Percentiles rank a stretch among this genome's conserved stretches.
Evolutionary conservation across 2,797 vertebrate species (phyloP).

Genomic region (Thripadectes ignobilis): DNA sequence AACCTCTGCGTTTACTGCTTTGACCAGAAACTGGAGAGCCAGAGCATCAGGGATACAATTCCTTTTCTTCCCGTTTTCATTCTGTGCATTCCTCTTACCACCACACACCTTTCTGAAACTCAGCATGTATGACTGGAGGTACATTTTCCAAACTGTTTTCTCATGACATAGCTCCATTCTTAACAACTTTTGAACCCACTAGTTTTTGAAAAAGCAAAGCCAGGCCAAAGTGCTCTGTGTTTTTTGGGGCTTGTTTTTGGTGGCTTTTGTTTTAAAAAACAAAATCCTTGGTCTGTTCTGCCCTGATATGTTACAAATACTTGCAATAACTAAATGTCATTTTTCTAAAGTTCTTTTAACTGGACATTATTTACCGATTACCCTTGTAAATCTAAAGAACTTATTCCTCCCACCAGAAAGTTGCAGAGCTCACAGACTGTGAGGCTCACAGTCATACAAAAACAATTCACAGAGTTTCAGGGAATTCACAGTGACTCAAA

Average conservation of each 20-base stretch:
- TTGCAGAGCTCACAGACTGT: neutral
- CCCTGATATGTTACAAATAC: neutral
- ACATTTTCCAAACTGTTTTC: neutral
- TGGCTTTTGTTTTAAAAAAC: neutral
- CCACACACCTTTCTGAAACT: neutral
- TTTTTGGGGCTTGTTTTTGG: neutral
- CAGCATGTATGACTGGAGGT: neutral
- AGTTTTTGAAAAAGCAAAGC: neutral
- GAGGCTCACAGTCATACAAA: neutral
- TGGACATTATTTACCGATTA: neutral
- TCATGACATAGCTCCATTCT: neutral
- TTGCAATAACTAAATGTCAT: neutral
- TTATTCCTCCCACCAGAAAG: neutral
- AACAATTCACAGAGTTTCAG: neutral
- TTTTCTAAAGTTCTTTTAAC: neutral
- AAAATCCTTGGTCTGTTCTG: neutral
- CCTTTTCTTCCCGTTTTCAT: neutral
- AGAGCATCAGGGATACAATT: neutral
- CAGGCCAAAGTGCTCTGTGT: neutral
- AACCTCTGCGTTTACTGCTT: conserved; percentile 66
- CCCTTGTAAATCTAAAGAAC: neutral
- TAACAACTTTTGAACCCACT: neutral
- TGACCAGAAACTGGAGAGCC: conserved; percentile 7
- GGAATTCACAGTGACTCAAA: conserved; percentile 1
- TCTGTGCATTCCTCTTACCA: neutral